Evolutionary conservation across 2,888 invertebrate genomes (phyloP).

Genomic region (Hyposoter didymator): DNA sequence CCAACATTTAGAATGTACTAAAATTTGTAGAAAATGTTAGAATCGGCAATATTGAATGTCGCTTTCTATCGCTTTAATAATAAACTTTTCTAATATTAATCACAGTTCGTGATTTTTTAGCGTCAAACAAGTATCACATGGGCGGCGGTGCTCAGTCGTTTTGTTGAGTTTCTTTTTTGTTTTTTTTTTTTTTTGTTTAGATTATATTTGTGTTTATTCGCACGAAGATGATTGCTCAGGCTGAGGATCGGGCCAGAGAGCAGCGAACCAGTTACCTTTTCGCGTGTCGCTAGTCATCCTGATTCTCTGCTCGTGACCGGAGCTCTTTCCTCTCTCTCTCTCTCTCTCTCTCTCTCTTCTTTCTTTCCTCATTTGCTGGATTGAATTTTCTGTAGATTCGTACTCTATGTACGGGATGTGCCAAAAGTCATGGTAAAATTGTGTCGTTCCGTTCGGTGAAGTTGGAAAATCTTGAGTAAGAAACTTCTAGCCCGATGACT

Average conservation of each 20-base stretch:
- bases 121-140: not conserved
- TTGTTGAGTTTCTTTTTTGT: not conserved
- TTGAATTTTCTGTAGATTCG: constrained; percentile 3
- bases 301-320: constrained; percentile 4
- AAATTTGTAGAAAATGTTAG: not conserved
- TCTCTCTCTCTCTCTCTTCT: not conserved
- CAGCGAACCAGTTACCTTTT: constrained; percentile 36
- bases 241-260: constrained; percentile 5
- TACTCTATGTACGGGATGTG: not conserved
- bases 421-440: not conserved
- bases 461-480: too few relatives aligned
- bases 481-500: too few relatives aligned
- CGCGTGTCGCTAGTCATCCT: constrained; percentile 19
- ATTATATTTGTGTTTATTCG: not conserved
- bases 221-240: not conserved
- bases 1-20: not conserved
- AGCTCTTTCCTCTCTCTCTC: not conserved
- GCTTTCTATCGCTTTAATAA: not conserved
- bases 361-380: not conserved
- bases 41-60: not conserved
- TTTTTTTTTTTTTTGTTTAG: not conserved
- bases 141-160: not conserved
- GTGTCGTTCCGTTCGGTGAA: not conserved
- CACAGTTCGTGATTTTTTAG: not conserved
- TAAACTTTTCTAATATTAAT: not conserved